Evolutionary conservation across 30 jellyfish, hydroid and myxozoan species (phyloP), one percentile per base, ranked within the genome.

Genomic region (Pelagia noctiluca): DNA sequence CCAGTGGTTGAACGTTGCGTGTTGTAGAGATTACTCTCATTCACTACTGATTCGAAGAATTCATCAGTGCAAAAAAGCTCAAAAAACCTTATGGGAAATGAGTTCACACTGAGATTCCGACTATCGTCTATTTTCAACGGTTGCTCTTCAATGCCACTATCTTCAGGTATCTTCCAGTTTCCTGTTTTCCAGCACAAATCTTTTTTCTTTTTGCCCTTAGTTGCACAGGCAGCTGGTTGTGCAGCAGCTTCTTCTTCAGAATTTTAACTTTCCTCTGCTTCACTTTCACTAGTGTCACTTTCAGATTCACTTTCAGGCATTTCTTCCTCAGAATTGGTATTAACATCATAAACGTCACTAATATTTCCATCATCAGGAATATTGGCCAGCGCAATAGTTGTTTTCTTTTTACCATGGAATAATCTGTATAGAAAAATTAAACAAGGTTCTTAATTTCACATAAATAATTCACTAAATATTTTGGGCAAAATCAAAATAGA

Each of bases 1-100:
- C 84, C 84, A 25, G 78, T 22, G 19, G n/a, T 38, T 18, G 84
- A 32, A 19, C 84, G 78, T 79, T 71, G 84, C 3, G 84, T 71
- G 78, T 71, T 71, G 78, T 71, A 71, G 31, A 71, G 78, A 33
- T 71, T 71, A 13, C 77, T 32, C 24, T 71, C 31, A 38, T 13
- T 12, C 7, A 38, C 36, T 18, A 38, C 36, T 38, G n/a, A 21
- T 38, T 71, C 30, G 24, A 71, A 32, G 78, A 71, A 35, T n/a
- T 35, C 84, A 38, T 71, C 84, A 32, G 78, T 71, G 24, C 28
- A 38, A 31, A 71, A 71, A 13, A 71, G 78, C 24, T 71, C 78
- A 38, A 71, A 21, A 71, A 71, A 71, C 79, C 26, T 22, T 71
- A 38, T 35, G 19, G 84, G 84, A 18, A 78, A 38, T 18, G 84